Evolutionary conservation across 1,140 invertebrate genomes (phyloP).

Genomic region (Pogonus chalceus): DNA sequence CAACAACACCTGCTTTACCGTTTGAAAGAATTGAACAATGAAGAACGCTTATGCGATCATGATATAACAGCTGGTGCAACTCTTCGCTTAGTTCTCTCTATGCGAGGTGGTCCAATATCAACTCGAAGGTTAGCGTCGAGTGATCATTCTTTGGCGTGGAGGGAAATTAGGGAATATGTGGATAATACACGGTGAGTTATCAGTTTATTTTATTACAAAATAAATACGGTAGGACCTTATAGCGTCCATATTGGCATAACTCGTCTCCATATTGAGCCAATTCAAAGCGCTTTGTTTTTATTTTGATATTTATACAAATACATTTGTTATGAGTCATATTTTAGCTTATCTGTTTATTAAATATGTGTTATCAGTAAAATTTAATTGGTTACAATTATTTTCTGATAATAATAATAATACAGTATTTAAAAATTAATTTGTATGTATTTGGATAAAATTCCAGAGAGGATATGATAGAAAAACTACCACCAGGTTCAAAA

Average conservation of each 20-base stretch:
- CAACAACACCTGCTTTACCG: slow-evolving; percentile 68
- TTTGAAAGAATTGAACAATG: slow-evolving; percentile 57
- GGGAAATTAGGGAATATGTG: slow-evolving; percentile 52
- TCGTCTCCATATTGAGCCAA: too few species aligned
- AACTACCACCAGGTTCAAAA: slow-evolving; percentile 45
- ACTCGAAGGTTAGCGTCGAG: slow-evolving; percentile 48
- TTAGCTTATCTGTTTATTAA: background rate
- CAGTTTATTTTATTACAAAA: too few species aligned
- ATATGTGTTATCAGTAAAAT: slow-evolving; percentile 3
- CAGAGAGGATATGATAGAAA: slow-evolving; percentile 36
- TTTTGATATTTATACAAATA: background rate
- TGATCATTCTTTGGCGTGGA: slow-evolving; percentile 47
- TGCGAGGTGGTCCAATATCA: slow-evolving; percentile 65
- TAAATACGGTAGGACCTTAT: background rate
- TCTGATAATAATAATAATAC: background rate
- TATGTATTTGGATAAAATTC: too few species aligned
- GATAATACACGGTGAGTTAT: slow-evolving; percentile 42
- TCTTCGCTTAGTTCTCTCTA: slow-evolving; percentile 60
- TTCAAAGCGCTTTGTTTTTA: too few species aligned
- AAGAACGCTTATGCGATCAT: slow-evolving; percentile 53
- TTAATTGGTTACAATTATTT: background rate
- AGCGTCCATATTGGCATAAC: too few species aligned
- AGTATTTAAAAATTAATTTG: background rate
- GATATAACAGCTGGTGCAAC: slow-evolving; percentile 56
- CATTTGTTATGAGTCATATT: background rate